Evolutionary conservation across 2,888 invertebrate species (phyloP).

Genomic region (Microdon myrmicae): DNA sequence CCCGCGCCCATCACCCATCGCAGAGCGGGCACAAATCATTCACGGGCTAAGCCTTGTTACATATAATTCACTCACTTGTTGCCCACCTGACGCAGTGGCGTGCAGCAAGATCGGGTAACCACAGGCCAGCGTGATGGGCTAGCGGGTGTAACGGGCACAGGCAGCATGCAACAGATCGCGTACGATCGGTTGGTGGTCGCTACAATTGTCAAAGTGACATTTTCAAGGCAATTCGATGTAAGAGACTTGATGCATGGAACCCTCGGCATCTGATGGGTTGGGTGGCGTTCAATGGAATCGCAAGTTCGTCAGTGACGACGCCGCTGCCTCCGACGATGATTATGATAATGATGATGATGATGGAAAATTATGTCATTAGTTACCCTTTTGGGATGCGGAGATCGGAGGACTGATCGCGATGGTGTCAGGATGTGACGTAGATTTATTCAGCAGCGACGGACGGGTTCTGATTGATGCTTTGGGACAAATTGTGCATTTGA

Average conservation of each 20-base stretch:
- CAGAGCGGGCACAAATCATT: slow-evolving; percentile 10
- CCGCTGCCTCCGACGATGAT: no score
- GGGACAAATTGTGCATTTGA: slow-evolving; percentile 29
- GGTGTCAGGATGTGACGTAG: slow-evolving; percentile 23
- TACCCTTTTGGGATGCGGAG: slow-evolving; percentile 24
- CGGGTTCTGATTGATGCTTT: slow-evolving; percentile 26
- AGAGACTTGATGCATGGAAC: slow-evolving; percentile 1
- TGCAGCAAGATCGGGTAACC: no score
- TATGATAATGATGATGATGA: slow-evolving; percentile 34
- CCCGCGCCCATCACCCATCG: slow-evolving; percentile 25
- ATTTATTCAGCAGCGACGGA: slow-evolving; percentile 19
- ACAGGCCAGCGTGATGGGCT: no score
- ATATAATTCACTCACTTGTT: slow-evolving; percentile 26
- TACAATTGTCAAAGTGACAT: slow-evolving; percentile 43
- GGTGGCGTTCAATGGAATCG: no score
- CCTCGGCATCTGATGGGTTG: no score
- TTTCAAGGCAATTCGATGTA: slow-evolving; percentile 19
- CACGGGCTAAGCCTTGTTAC: slow-evolving; percentile 16
- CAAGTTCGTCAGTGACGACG: no score
- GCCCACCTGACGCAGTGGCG: slow-evolving; percentile 17
- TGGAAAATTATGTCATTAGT: slow-evolving; percentile 42
- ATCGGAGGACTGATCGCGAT: slow-evolving; percentile 15
- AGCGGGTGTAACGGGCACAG: no score
- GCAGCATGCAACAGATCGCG: slow-evolving; percentile 1
- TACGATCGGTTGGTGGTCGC: slow-evolving; percentile 27